Percentiles rank a stretch among this genome's conserved stretches.
phyloP scores from a whole-genome alignment of 2,797 vertebrate genomes.

The Fundulus diaphanus region DNA sequence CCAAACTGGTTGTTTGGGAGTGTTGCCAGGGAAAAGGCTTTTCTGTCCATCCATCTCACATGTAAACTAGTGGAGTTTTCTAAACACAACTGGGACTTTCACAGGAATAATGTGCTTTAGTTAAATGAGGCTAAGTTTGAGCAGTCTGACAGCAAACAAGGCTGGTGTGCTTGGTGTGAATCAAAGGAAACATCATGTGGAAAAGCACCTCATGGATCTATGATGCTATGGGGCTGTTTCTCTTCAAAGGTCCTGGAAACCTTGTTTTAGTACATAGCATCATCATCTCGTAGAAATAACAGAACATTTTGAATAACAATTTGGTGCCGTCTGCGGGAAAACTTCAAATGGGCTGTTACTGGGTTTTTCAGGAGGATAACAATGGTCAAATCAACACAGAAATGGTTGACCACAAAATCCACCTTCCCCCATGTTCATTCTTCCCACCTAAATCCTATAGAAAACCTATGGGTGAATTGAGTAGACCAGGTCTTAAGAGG shows the following conservation, averaged over 20 bases:
- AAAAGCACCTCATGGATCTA: neutral
- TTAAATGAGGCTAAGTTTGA: neutral
- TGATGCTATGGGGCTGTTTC: neutral
- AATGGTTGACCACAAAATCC: neutral
- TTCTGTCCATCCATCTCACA: neutral
- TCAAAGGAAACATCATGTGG: neutral
- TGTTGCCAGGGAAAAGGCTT: neutral
- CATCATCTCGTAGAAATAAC: neutral
- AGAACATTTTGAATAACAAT: neutral
- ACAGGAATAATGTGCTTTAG: neutral
- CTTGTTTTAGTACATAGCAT: neutral
- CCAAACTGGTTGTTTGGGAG: neutral
- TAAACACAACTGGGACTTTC: neutral
- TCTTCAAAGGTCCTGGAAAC: neutral
- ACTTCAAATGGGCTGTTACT: neutral
- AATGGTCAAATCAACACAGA: neutral
- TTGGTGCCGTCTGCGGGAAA: neutral
- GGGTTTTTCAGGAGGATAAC: neutral
- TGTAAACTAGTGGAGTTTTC: neutral
- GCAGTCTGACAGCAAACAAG: neutral
- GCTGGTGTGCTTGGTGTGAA: neutral
- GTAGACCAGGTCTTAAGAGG: no score
- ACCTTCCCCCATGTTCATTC: neutral
- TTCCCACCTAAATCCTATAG: neutral
- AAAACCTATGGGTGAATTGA: no score